Percentiles rank a stretch among this genome's conserved stretches.
These are phyloP conservation scores for Drosophila hydei DNA, from an alignment of 1,140 invertebrate genomes.

Conservation along the genomic window DNA sequence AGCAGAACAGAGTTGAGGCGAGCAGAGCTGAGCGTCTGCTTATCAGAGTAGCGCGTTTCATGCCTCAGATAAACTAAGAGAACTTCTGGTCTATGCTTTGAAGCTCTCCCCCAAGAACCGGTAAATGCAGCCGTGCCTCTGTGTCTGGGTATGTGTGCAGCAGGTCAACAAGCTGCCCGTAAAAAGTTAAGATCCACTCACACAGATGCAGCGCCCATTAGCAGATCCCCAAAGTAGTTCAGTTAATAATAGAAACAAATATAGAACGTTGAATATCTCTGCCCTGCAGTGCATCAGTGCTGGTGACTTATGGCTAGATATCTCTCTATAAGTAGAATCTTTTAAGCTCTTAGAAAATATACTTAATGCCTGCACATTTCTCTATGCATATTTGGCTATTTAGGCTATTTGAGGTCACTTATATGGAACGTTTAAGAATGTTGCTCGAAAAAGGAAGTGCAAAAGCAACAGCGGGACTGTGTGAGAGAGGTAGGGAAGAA, in stretches of 20 bases:
- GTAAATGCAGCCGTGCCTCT: constrained; percentile 13
- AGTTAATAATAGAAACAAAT: constrained; percentile 61
- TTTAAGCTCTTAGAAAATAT: too few species aligned
- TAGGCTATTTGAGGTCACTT: neutral
- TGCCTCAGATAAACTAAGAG: constrained; percentile 51
- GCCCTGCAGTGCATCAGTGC: neutral
- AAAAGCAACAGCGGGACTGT: neutral
- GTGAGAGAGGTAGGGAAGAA: neutral
- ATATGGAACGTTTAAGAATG: neutral
- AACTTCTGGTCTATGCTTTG: constrained; percentile 23
- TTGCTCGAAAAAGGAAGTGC: neutral
- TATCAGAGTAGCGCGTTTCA: constrained; percentile 49
- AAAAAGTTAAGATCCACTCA: constrained; percentile 10
- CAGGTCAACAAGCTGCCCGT: constrained; percentile 38
- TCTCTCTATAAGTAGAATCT: too few species aligned
- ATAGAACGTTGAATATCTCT: neutral
- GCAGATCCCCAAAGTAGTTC: constrained; percentile 25
- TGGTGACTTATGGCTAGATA: neutral
- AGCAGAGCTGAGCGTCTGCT: constrained; percentile 35
- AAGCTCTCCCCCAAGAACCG: constrained; percentile 23
- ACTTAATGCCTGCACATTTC: too few species aligned
- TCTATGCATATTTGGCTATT: too few species aligned
- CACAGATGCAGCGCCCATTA: constrained; percentile 11
- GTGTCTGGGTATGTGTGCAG: constrained; percentile 1
- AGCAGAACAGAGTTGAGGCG: constrained; percentile 3